phyloP scores from a whole-genome alignment of 2,113 vertebrate species.

The Rhombomys opimus region DNA sequence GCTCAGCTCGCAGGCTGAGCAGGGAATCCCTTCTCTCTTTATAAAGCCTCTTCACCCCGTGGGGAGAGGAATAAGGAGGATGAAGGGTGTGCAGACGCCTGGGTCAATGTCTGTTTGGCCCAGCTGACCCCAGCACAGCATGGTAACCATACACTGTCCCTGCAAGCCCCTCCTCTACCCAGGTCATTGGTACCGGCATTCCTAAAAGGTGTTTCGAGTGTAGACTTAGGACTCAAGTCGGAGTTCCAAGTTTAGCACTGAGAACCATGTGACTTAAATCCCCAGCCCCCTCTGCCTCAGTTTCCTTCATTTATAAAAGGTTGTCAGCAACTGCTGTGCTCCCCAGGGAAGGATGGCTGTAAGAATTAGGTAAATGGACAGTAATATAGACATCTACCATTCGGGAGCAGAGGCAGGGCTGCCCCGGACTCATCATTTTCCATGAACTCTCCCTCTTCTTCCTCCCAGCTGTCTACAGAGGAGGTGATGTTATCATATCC shows the following conservation, averaged over 20 bases:
- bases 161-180: no score
- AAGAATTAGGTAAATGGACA: neutral
- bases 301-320: neutral
- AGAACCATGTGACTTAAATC: neutral
- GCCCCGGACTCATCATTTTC: neutral
- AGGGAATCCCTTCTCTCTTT: neutral
- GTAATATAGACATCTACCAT: accelerated
- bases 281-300: accelerated
- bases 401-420: accelerated
- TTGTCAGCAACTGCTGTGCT: accelerated
- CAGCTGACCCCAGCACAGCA: neutral
- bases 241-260: accelerated
- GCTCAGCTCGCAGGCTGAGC: accelerated
- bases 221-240: neutral
- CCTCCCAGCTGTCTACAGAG: neutral
- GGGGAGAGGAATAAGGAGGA: neutral
- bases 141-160: accelerated
- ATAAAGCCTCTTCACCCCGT: neutral
- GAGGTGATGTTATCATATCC: accelerated
- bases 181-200: neutral
- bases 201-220: neutral
- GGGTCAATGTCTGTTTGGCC: accelerated
- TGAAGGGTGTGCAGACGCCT: neutral
- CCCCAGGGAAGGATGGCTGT: accelerated
- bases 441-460: neutral